Percentiles rank a stretch among this genome's conserved stretches.
Conservation (phyloP, 2,888 invertebrate genomes). For the Tipula helvola region DNA sequence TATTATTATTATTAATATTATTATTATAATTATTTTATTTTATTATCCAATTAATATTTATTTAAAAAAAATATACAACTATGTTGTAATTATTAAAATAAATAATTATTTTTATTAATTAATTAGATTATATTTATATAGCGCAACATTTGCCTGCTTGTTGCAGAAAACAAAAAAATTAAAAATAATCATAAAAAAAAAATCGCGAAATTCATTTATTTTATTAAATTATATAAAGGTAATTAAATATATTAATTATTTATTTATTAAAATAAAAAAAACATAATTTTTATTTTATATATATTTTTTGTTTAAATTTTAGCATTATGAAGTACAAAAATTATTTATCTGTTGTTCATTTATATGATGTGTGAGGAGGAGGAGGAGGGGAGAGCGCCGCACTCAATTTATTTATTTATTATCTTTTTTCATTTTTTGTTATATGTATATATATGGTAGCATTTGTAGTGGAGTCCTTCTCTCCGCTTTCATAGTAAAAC, state of each 20-base stretch:
- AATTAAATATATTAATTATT: not conserved
- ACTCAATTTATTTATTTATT: not conserved
- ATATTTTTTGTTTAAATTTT: not conserved
- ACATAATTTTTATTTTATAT: not conserved
- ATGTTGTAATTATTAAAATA: not conserved
- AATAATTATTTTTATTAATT: not conserved
- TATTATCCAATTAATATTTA: not conserved
- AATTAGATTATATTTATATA: not conserved
- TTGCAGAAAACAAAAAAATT: not conserved
- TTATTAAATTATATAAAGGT: not conserved
- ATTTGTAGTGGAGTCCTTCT: not conserved
- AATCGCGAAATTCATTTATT: not conserved
- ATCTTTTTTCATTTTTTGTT: not conserved
- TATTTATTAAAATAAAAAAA: conserved; percentile 1
- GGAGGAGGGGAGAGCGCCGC: not conserved
- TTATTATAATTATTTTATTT: not conserved
- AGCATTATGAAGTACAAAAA: not conserved
- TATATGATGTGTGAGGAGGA: not conserved
- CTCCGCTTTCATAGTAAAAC: not conserved
- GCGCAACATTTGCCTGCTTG: not conserved
- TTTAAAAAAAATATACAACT: not conserved
- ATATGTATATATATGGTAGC: not conserved
- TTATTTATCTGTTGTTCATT: not conserved
- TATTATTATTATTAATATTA: not conserved
- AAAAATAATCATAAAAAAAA: not conserved